Evolutionary conservation across 2,113 vertebrate genomes (phyloP).

Genomic region (Anolis sagrei): DNA sequence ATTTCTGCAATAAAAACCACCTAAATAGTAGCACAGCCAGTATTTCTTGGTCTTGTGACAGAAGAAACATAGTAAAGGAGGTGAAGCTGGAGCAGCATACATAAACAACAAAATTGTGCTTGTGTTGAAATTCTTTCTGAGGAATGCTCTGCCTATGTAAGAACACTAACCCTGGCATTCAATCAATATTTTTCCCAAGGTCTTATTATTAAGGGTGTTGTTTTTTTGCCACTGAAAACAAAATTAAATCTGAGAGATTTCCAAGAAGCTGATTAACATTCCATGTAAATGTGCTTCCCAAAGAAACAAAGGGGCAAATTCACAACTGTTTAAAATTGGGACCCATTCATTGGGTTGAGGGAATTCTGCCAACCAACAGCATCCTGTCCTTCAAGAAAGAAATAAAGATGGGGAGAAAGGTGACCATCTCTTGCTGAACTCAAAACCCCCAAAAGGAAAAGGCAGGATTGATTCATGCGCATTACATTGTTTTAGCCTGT

Average conservation of each 20-base stretch:
- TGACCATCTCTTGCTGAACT: accelerated
- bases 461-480: not conserved
- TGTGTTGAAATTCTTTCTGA: conserved; percentile 18
- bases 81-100: conserved; percentile 8
- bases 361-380: not conserved
- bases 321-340: conserved; percentile 4
- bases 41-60: conserved; percentile 27
- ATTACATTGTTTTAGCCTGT: not conserved
- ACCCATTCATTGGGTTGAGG: not conserved
- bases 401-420: not conserved
- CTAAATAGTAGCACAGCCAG: conserved; percentile 24
- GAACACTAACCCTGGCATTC: not conserved
- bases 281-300: not conserved
- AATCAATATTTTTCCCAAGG: conserved; percentile 1
- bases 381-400: not conserved
- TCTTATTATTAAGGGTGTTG: not conserved
- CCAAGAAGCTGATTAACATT: not conserved
- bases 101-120: conserved; percentile 16
- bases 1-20: not conserved
- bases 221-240: conserved; percentile 19
- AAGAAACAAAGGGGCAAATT: not conserved
- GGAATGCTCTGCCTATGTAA: conserved; percentile 10
- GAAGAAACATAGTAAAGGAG: conserved; percentile 3
- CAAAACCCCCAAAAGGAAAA: not conserved
- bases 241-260: conserved; percentile 13